Evolutionary conservation across 2,888 invertebrate species (phyloP).

Genomic region (Thyatira batis): DNA sequence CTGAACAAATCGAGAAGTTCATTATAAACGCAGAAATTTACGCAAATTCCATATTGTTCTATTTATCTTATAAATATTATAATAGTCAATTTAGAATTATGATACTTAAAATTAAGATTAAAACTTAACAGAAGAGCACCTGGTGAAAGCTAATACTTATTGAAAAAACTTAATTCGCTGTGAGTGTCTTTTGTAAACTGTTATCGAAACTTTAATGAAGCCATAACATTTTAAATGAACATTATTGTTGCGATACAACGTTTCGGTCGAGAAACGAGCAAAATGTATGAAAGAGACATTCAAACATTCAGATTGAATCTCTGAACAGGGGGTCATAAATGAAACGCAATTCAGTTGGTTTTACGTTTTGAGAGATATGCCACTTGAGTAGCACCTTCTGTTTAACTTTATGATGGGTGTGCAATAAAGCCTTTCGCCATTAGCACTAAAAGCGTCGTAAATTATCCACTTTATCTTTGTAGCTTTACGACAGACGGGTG

Average conservation of each 20-base stretch:
- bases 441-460: conserved; percentile 64
- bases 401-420: conserved; percentile 50
- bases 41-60: not conserved
- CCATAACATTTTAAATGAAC: not conserved
- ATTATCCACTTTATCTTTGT: conserved; percentile 36
- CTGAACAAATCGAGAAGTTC: not conserved
- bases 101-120: not conserved
- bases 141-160: too few relatives aligned
- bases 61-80: not conserved
- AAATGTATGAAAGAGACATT: not conserved
- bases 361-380: conserved; percentile 29
- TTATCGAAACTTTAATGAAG: not conserved
- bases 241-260: not conserved
- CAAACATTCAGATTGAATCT: conserved; percentile 6
- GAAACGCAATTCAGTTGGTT: conserved; percentile 18
- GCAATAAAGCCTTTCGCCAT: conserved; percentile 60
- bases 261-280: not conserved
- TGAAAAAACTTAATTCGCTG: too few relatives aligned
- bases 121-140: too few relatives aligned
- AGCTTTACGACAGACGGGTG: conserved; percentile 24
- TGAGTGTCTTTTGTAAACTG: not conserved
- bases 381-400: conserved; percentile 37
- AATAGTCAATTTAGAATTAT: not conserved
- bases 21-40: not conserved
- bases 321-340: conserved; percentile 9